Conservation (phyloP, 2,797 vertebrate species). For the Galagoides demidoff region DNA sequence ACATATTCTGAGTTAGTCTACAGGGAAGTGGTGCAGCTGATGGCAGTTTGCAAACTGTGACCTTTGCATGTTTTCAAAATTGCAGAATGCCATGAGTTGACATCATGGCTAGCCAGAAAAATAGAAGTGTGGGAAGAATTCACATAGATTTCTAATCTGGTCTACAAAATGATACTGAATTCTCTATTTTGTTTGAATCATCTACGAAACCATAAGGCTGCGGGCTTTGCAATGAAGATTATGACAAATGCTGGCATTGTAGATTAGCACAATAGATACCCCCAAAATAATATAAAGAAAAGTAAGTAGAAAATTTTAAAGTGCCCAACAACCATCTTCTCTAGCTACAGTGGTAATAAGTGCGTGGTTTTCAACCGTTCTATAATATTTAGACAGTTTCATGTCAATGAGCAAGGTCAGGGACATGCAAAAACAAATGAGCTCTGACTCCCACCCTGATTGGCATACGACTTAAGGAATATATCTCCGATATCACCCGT, state of each 20-base stretch:
- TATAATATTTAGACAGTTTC: neutral
- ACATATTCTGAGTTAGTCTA: rapidly evolving
- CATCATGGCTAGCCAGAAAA: neutral
- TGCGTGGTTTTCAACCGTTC: neutral
- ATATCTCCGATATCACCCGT: neutral
- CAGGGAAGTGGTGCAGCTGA: too few relatives aligned
- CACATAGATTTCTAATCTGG: neutral
- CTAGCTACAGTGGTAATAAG: neutral
- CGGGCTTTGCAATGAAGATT: neutral
- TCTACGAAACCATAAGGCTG: neutral
- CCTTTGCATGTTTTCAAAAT: neutral
- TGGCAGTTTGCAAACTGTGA: rapidly evolving
- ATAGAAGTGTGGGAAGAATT: neutral
- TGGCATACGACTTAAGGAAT: neutral
- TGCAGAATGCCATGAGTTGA: neutral
- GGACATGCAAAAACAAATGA: too few relatives aligned
- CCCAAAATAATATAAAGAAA: neutral
- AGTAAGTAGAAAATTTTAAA: neutral
- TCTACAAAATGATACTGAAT: neutral
- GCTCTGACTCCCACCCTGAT: too few relatives aligned
- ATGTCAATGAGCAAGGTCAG: too few relatives aligned
- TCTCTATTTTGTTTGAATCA: neutral
- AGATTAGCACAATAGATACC: neutral
- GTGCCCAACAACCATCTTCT: neutral
- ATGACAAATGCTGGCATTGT: neutral